Evolutionary conservation across 2,797 vertebrate genomes (phyloP), one percentile per base, ranked within the genome.

Genomic region (Coccyzus lansbergi): DNA sequence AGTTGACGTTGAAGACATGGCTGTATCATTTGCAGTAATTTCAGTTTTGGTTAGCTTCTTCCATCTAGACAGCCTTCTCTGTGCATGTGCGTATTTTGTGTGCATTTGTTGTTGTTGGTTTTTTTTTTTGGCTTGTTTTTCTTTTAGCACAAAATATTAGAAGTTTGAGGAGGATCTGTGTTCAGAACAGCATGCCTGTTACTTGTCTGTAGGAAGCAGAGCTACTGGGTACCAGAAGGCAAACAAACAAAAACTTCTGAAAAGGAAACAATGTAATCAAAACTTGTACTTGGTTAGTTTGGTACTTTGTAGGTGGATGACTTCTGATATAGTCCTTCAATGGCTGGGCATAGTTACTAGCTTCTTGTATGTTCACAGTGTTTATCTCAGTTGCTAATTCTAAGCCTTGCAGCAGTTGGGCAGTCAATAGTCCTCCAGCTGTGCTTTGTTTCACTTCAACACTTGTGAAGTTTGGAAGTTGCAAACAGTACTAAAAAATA

Each of bases 1-100:
- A 25, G n/a, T 5, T 63, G 24, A 26, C 5, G 4, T 7, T 62
- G 18, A 44, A 83, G 28, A 19, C 2, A 0, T 0, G 2, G 42
- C 28, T 49, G 12, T 82, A 12, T 42, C 15, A 2, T 17, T 40
- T 40, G 29, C 34, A 25, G 10, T 24, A 42, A 29, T 16, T 69
- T 60, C 6, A 11, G 46, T 5, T 36, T 84, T 58, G 26, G 4
- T 53, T 86, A 53, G 19, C 52, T 82, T 86, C 29, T 84, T 18
- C 42, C 53, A 52, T 38, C 10, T 25, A 40, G 69, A 75, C 51
- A 12, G 9, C 14, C 17, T 26, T 16, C 21, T 28, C 10, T 33
- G 24, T 63, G 40, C 79, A 9, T 29, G 14, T 20, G 42, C 16
- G 18, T 44, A 16, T 46, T 15, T 8, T 31, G 12, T 36, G 11